Evolutionary conservation across 2,797 vertebrate genomes (phyloP).

Genomic region (Bovichtus variegatus): DNA sequence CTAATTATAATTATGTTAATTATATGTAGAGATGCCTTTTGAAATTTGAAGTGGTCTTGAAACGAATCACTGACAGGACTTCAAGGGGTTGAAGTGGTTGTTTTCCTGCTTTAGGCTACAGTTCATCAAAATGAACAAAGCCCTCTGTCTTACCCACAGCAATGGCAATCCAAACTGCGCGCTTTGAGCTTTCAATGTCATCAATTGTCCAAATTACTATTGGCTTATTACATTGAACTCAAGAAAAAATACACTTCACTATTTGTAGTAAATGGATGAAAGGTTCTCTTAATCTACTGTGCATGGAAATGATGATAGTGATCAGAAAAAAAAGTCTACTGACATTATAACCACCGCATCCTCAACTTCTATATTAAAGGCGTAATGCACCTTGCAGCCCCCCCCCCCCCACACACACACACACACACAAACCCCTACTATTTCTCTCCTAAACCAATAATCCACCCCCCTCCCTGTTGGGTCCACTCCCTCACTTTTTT

Average conservation of each 20-base stretch:
- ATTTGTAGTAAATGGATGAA: background rate
- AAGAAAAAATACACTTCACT: background rate
- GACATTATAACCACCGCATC: background rate
- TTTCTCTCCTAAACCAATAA: constrained; percentile 76
- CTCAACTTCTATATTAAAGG: background rate
- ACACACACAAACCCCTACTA: constrained; percentile 40
- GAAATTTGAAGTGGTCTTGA: constrained; percentile 22
- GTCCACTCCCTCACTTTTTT: constrained; percentile 72
- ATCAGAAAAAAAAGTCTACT: background rate
- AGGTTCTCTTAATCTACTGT: background rate
- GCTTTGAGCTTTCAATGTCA: background rate
- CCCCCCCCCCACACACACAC: background rate
- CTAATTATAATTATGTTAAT: background rate
- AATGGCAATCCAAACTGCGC: background rate
- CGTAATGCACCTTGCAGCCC: constrained; percentile 32
- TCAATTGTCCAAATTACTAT: background rate
- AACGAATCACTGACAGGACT: constrained; percentile 2
- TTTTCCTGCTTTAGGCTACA: constrained; percentile 1
- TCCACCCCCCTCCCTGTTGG: constrained; percentile 64
- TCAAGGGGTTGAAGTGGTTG: background rate
- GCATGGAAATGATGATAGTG: background rate
- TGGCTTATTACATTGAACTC: background rate
- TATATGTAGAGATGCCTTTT: background rate
- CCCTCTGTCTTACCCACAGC: background rate
- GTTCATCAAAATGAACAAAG: constrained; percentile 18